Evolutionary conservation across 2,797 vertebrate species (phyloP).

Genomic region (Taenioides sp.): DNA sequence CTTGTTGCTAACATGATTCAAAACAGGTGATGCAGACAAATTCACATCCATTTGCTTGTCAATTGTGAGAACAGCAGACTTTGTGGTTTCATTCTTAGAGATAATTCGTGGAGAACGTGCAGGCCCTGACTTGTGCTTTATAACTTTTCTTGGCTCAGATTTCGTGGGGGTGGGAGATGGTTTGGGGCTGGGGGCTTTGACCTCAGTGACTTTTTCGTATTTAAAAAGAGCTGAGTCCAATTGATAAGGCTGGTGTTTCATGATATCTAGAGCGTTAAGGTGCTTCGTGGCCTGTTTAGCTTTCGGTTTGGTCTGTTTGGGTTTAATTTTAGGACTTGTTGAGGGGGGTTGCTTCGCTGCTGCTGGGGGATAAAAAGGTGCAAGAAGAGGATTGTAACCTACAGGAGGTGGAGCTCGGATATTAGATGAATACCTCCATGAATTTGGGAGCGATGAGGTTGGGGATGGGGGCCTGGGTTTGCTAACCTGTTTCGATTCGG

Average conservation of each 20-base stretch:
- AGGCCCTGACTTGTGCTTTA: constrained; percentile 46
- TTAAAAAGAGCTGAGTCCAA: constrained; percentile 91
- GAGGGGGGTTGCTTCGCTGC: constrained; percentile 82
- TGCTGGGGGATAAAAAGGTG: constrained; percentile 87
- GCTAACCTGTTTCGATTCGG: constrained; percentile 86
- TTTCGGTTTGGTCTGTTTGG: constrained; percentile 74
- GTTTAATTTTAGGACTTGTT: constrained; percentile 66
- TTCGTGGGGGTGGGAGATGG: constrained; percentile 54
- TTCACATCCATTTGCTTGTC: constrained; percentile 70
- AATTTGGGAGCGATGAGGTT: constrained; percentile 86
- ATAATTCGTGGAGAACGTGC: constrained; percentile 46
- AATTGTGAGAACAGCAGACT: constrained; percentile 71
- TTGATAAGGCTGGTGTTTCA: constrained; percentile 97
- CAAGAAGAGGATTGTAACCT: constrained; percentile 91
- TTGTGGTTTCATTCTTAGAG: constrained; percentile 42
- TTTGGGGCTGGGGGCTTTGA: constrained; percentile 72
- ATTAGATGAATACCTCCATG: constrained; percentile 94
- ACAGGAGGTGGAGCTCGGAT: constrained; percentile 91
- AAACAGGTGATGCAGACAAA: constrained; percentile 57
- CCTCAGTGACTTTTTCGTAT: constrained; percentile 81
- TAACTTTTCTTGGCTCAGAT: constrained; percentile 54
- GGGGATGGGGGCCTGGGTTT: constrained; percentile 83
- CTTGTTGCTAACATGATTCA: constrained; percentile 51
- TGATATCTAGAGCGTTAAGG: constrained; percentile 90
- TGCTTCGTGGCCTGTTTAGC: constrained; percentile 84